Evolutionary conservation across 2,797 vertebrate genomes (phyloP), one percentile per base, ranked within the genome.

Genomic region (Coregonus ussuriensis): DNA sequence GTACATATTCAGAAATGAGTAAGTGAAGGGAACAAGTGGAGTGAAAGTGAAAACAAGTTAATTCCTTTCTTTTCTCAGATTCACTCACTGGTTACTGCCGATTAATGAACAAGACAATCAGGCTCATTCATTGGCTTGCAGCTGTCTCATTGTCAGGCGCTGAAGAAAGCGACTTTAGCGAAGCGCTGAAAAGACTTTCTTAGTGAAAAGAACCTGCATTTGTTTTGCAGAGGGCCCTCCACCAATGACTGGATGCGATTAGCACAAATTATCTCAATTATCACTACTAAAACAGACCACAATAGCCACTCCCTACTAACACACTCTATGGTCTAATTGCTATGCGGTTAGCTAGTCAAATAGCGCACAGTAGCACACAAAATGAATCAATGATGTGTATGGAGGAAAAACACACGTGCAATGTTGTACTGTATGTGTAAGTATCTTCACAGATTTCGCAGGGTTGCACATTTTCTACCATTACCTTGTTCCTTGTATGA

Each of bases 231-330:
- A 93, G 91, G 88, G 93, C 86, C 89, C 90, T 85, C 82, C 92
- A 87, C 82, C 92, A 87, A 94, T 93, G 94, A 93, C 94, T 96
- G 95, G 95, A 91, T 93, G 93, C 94, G 94, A 96, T 96, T 96
- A 96, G 91, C 94, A 92, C 92, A 93, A 91, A 96, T 96, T 95
- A 96, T 96, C 95, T 95, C 95, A 95, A 93, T 95, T 93, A 91
- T 91, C 94, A 90, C 92, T 87, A 91, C 92, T 95, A 87, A 95
- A 94, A 95, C 87, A 92, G 92, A 92, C 89, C 88, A 25, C 72
- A 77, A 86, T 73, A 83, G 84, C 79, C 71, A n/a, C 63, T 47
- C 88, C 89, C 84, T 89, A 88, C 89, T 91, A 93, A 92, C 91
- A 93, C 92, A 94, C 92, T 91, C 94, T 93, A 93, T 94, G 93